Conservation (phyloP, 2,888 invertebrate species). For the Philereme transversata region DNA sequence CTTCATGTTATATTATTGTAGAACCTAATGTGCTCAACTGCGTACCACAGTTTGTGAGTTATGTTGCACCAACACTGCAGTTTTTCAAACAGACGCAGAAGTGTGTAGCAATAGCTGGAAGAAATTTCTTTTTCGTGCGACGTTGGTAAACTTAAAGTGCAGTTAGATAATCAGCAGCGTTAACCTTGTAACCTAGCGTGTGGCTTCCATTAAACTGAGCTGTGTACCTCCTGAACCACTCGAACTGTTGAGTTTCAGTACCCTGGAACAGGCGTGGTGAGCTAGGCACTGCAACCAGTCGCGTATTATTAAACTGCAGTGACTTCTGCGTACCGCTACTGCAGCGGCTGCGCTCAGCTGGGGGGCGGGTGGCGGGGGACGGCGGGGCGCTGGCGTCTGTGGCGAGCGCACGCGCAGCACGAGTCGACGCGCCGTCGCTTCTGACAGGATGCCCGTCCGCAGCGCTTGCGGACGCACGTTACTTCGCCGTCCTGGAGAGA, state of each 20-base stretch:
- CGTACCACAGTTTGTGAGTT: slow-evolving; percentile 3
- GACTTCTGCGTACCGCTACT: slow-evolving; percentile 10
- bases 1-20: slow-evolving; percentile 13
- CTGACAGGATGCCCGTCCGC: slow-evolving; percentile 88
- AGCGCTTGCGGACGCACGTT: slow-evolving; percentile 91
- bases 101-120: neutral
- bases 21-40: slow-evolving; percentile 12
- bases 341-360: slow-evolving; percentile 55
- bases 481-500: slow-evolving; percentile 89
- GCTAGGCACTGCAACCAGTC: neutral
- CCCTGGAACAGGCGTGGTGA: neutral
- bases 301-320: slow-evolving; percentile 8
- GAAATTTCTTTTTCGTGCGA: neutral
- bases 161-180: neutral
- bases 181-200: neutral
- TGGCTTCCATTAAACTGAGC: neutral
- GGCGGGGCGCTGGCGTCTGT: slow-evolving; percentile 75
- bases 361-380: slow-evolving; percentile 50
- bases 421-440: slow-evolving; percentile 80
- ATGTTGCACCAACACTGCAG: slow-evolving; percentile 7
- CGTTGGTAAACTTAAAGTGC: too few relatives aligned
- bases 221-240: neutral
- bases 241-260: neutral
- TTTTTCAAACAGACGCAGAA: slow-evolving; percentile 2
- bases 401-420: slow-evolving; percentile 85